Evolutionary conservation across 2,113 vertebrate genomes (phyloP).

Genomic region (Sminthopsis crassicaudata): DNA sequence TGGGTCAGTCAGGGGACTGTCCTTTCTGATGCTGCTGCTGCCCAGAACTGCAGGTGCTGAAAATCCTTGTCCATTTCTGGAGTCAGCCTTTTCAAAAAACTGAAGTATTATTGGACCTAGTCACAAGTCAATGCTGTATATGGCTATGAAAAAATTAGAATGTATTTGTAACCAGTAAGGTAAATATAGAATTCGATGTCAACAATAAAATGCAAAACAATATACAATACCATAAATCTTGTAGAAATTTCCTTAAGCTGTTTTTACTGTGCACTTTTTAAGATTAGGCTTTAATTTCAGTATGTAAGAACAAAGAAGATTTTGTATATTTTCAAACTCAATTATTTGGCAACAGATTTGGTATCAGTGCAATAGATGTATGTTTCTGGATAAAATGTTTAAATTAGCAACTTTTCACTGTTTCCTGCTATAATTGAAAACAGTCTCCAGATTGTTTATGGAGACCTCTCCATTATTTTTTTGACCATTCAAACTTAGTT

Average conservation of each 20-base stretch:
- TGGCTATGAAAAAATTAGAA: conserved; percentile 78
- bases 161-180: conserved; percentile 69
- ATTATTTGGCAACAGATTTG: conserved; percentile 78
- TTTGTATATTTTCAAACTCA: conserved; percentile 85
- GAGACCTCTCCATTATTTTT: conserved; percentile 36
- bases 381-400: conserved; percentile 77
- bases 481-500: conserved; percentile 69
- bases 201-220: conserved; percentile 75
- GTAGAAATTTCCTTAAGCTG: conserved; percentile 82
- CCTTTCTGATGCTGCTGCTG: conserved; percentile 70
- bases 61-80: conserved; percentile 62
- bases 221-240: conserved; percentile 77
- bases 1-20: conserved; percentile 23
- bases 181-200: conserved; percentile 70
- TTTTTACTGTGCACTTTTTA: conserved; percentile 89
- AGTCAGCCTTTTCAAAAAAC: conserved; percentile 65
- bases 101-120: conserved; percentile 62
- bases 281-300: conserved; percentile 84
- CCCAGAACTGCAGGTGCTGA: conserved; percentile 58
- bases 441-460: conserved; percentile 65
- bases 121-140: conserved; percentile 75
- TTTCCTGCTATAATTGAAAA: conserved; percentile 70
- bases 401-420: conserved; percentile 74
- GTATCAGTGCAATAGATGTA: conserved; percentile 79
- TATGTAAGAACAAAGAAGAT: conserved; percentile 80